Evolutionary conservation across 2,113 vertebrate species (phyloP), one percentile per base, ranked within the genome.

Genomic region (Leucosticte australis): DNA sequence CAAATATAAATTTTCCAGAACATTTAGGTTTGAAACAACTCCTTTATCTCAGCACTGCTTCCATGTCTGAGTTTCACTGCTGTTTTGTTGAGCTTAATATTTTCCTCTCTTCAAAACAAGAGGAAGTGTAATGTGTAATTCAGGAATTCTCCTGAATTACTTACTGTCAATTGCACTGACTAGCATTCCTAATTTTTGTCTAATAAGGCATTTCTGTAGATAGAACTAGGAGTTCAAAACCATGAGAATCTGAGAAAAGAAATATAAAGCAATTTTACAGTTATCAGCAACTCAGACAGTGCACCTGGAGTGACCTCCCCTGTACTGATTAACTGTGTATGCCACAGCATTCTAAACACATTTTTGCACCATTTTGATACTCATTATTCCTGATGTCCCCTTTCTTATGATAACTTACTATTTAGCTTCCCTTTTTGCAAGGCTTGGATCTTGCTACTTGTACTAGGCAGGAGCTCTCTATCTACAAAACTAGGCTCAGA

Each of bases 351-450:
- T 55, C 74, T 11, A 35, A 68, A 59, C 5, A 46, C 2, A 33
- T 53, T 64, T 83, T 64, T 88, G 15, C 12, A 76, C 15, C 4
- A 4, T 64, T 86, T 68, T 53, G 15, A n/a, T 60, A 10, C 5
- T 55, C 10, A 8, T 59, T 68, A 67, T 92, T 10, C 20, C 20
- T 28, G 3, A 26, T 0, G 6, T 68, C 2, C 3, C 2, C 2
- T 55, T 76, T 71, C 27, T 18, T 56, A 20, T 28, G 35, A 3
- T 53, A 87, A 52, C 11, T 59, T 73, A 52, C 1, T 50, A 9
- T 55, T 50, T n/a, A 47, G 4, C 5, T 6, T 70, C 15, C 15
- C 19, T 46, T 76, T 70, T 44, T 52, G 6, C 27, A 11, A 57
- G n/a, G 4, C 12, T 90, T 56, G 6, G 1, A 21, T 83, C 75